These are phyloP conservation scores for Platerodrilus igneus DNA, from an alignment of 2,888 invertebrate genomes.

Conservation along the genomic window DNA sequence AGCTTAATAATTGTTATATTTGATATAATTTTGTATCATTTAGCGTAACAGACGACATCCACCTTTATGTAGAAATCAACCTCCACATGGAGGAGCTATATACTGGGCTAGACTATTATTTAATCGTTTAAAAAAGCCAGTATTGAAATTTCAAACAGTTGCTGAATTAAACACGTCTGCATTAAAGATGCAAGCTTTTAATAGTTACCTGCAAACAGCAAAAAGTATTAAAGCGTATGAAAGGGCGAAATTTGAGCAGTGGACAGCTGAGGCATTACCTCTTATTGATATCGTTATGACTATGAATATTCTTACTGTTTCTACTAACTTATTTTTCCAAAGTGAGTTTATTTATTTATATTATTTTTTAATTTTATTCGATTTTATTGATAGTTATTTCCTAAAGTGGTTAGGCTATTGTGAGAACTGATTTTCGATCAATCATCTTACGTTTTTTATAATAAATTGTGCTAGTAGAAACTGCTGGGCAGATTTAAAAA, in stretches of 20 bases:
- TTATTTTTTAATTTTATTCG: too few relatives aligned
- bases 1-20: neutral
- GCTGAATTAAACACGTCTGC: constrained; percentile 69
- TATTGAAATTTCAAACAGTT: constrained; percentile 73
- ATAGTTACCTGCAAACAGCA: constrained; percentile 72
- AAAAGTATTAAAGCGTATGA: constrained; percentile 73
- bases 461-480: too few relatives aligned
- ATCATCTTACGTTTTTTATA: too few relatives aligned
- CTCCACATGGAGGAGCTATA: constrained; percentile 77
- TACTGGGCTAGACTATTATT: constrained; percentile 81
- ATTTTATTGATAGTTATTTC: neutral
- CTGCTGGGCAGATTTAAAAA: too few relatives aligned
- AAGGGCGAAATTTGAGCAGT: constrained; percentile 65
- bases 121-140: constrained; percentile 72
- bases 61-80: constrained; percentile 69
- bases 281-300: constrained; percentile 65
- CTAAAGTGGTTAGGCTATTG: too few relatives aligned
- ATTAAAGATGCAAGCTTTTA: constrained; percentile 69
- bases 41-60: constrained; percentile 61
- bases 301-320: constrained; percentile 61
- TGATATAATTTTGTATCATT: constrained; percentile 5
- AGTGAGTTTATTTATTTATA: neutral
- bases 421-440: too few relatives aligned
- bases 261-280: constrained; percentile 60
- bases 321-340: constrained; percentile 5